phyloP scores from a whole-genome alignment of 2,113 vertebrate species.

The Catharus bicknelli region DNA sequence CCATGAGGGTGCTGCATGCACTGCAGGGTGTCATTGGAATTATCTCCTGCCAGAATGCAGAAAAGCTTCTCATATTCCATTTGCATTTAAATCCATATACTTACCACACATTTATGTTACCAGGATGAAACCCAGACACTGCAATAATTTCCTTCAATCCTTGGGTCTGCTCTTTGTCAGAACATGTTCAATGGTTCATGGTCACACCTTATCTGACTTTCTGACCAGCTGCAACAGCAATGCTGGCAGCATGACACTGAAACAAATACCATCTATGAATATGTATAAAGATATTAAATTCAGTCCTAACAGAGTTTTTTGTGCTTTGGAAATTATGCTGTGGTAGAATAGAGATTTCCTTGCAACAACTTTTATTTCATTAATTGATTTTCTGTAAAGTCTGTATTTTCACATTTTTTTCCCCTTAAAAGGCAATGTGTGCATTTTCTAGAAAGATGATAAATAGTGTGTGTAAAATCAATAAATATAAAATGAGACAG shows the following conservation, averaged over 20 bases:
- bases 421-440: neutral
- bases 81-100: neutral
- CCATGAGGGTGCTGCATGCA: too few relatives aligned
- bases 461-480: neutral
- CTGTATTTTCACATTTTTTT: neutral
- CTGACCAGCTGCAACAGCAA: neutral
- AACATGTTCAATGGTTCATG: neutral
- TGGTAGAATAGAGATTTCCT: neutral
- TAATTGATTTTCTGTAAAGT: conserved; percentile 27
- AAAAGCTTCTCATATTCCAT: neutral
- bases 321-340: neutral
- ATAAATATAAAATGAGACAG: neutral
- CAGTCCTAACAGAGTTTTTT: neutral
- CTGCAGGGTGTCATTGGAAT: neutral
- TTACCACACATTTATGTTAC: neutral
- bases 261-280: neutral
- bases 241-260: neutral
- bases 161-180: neutral
- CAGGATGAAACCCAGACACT: neutral
- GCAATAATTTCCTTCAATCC: neutral
- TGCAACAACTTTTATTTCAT: neutral
- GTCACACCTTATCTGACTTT: neutral
- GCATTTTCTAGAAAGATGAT: neutral
- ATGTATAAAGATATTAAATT: conserved; percentile 35
- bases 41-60: neutral